phyloP scores from a whole-genome alignment of 2,888 invertebrate species.

The Stenodema calcarata region DNA sequence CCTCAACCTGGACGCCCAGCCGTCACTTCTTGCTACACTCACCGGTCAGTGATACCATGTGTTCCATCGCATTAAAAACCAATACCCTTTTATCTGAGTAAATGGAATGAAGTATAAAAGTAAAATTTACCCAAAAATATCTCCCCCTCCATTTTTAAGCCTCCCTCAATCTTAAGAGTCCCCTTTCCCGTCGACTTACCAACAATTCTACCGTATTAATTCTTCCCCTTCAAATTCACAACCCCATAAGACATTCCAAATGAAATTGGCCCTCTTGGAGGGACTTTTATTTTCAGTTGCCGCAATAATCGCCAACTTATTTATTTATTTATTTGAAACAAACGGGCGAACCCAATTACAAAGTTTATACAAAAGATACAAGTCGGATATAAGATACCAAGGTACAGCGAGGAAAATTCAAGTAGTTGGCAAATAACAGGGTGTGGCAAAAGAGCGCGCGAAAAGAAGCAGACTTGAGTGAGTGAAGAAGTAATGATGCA shows the following conservation, averaged over 20 bases:
- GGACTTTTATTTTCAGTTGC: neutral
- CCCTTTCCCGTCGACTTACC: neutral
- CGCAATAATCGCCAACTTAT: neutral
- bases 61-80: too few species aligned
- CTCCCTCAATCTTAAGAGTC: neutral
- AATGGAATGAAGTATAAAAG: neutral
- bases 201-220: neutral
- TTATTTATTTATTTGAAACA: too few species aligned
- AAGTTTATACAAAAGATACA: too few species aligned
- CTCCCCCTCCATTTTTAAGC: neutral
- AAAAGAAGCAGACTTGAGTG: too few species aligned
- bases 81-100: neutral
- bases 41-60: neutral
- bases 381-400: too few species aligned
- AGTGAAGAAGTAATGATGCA: too few species aligned
- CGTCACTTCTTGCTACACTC: constrained; percentile 20
- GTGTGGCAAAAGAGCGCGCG: too few species aligned
- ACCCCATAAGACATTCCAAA: neutral
- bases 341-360: too few species aligned
- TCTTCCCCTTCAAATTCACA: neutral
- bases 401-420: too few species aligned
- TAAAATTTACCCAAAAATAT: neutral
- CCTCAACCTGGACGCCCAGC: constrained; percentile 67
- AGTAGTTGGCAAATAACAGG: too few species aligned
- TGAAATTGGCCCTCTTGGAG: too few species aligned